Evolutionary conservation across 2,797 vertebrate species (phyloP).

Genomic region (Manis javanica): DNA sequence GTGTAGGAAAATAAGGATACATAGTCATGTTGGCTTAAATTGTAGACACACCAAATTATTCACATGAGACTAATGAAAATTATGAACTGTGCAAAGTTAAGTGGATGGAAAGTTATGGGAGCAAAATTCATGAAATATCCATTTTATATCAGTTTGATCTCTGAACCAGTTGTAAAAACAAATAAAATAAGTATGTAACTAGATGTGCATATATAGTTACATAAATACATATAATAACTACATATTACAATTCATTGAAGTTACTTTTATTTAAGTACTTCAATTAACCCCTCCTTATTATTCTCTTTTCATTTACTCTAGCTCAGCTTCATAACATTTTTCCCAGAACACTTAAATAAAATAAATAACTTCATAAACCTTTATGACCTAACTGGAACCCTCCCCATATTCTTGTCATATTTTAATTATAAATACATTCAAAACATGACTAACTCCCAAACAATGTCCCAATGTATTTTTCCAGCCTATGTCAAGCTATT

Average conservation of each 20-base stretch:
- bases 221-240: background rate
- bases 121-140: background rate
- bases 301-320: background rate
- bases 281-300: background rate
- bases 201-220: background rate
- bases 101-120: too few species aligned
- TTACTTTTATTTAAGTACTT: background rate
- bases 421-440: background rate
- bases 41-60: background rate
- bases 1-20: background rate
- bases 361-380: background rate
- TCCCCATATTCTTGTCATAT: background rate
- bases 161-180: background rate
- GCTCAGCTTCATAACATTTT: background rate
- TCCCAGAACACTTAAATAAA: background rate
- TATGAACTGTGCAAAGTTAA: background rate
- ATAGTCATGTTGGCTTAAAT: background rate
- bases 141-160: background rate
- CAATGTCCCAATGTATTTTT: background rate
- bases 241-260: background rate
- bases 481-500: background rate
- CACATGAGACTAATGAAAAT: background rate
- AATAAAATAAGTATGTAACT: background rate
- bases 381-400: background rate
- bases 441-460: background rate